Conservation (phyloP, 2,888 invertebrate genomes). For the Lypha dubia region DNA sequence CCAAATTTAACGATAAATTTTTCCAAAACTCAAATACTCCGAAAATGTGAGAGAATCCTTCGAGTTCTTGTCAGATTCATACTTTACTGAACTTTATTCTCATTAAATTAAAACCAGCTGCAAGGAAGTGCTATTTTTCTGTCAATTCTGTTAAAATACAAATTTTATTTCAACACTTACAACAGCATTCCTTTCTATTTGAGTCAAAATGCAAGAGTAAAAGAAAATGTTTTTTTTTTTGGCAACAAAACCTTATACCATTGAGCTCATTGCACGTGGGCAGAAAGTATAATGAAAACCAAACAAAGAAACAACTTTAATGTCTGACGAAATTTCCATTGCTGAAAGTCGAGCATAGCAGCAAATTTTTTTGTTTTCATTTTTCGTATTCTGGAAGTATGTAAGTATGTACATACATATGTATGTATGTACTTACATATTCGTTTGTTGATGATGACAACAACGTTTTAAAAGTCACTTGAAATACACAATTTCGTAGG, state of each 20-base stretch:
- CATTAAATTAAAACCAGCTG: background rate
- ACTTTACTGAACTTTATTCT: background rate
- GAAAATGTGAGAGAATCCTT: too few species aligned
- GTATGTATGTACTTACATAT: too few species aligned
- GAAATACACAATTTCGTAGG: slow-evolving; percentile 40
- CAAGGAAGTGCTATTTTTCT: background rate
- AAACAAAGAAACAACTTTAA: background rate
- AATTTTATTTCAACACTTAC: slow-evolving; percentile 4
- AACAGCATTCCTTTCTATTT: background rate
- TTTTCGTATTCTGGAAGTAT: slow-evolving; percentile 23
- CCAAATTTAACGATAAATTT: too few species aligned
- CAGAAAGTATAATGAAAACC: background rate
- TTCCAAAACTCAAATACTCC: too few species aligned
- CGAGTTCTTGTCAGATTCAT: too few species aligned
- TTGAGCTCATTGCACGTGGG: slow-evolving; percentile 56
- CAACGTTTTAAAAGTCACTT: slow-evolving; percentile 35
- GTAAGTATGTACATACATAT: too few species aligned
- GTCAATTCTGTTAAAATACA: background rate
- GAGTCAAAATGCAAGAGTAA: background rate
- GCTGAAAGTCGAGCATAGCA: slow-evolving; percentile 13
- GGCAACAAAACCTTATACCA: slow-evolving; percentile 31
- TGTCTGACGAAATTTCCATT: slow-evolving; percentile 53
- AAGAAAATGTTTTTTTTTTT: slow-evolving; percentile 18
- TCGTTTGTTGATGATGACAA: slow-evolving; percentile 11
- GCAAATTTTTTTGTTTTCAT: background rate